Evolutionary conservation across 2,113 vertebrate genomes (phyloP), one percentile per base, ranked within the genome.

Genomic region (Hippocampus comes): DNA sequence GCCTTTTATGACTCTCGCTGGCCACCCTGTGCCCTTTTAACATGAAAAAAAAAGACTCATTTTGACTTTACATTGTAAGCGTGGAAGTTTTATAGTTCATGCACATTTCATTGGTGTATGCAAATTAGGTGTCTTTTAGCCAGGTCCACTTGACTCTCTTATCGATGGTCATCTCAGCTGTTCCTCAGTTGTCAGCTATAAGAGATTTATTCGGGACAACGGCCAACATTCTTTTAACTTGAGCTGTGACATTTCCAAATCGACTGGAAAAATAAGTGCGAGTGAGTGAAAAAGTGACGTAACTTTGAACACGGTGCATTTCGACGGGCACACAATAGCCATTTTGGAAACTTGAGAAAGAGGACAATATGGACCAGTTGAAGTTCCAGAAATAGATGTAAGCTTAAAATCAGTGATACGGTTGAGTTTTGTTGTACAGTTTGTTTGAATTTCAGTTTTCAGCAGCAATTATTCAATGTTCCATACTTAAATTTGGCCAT

Each of bases 1-100:
- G 20, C 69, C 53, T 63, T 42, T 70, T 59, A 74, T 71, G 69
- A 64, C 43, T 79, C 71, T 9, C 2, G 9, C 7, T 53, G 51
- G 20, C 42, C 57, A 75, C 56, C 73, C 56, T 9, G 3, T 63
- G 4, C 23, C 11, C 21, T 49, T 25, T 71, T 18, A 27, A 56
- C 15, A 41, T 34, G 14, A 23, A 34, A 20, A 20, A 41, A 42
- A 2, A 42, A 4, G 56, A 15, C 56, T 27, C 56, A 59, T 27
- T 12, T 59, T 27, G 23, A 59, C 56, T 27, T 12, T 14, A 65
- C 21, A 23, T 42, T 42, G 63, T 64, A 12, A 64, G 34, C 20
- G 12, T 42, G n/a, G 27, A 18, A 6, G 27, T 34, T 15, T 59
- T 59, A 20, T n/a, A 64, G 9, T 42, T 63, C 38, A 42, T 41